phyloP scores from a whole-genome alignment of 2,888 invertebrate genomes.

The Brenthis daphne region DNA sequence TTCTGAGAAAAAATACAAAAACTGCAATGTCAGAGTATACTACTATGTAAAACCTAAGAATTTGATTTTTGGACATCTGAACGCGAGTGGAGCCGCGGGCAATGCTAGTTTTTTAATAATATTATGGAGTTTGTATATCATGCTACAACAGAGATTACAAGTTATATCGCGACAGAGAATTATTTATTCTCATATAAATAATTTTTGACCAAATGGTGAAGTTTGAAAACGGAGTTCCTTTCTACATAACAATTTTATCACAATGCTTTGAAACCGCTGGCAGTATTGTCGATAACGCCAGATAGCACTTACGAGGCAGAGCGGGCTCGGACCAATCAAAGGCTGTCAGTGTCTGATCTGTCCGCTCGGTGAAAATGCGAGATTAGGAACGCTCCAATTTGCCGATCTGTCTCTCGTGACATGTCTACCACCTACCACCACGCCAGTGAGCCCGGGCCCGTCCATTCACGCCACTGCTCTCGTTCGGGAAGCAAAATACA shows the following conservation, averaged over 20 bases:
- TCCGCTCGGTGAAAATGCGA: constrained; percentile 28
- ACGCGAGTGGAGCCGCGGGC: no score
- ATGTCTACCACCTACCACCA: constrained; percentile 11
- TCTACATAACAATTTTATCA: constrained; percentile 5
- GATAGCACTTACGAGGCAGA: background rate
- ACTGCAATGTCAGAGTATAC: no score
- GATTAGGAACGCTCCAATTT: constrained; percentile 31
- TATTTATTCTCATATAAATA: background rate
- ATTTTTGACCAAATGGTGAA: background rate
- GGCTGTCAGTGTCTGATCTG: constrained; percentile 19
- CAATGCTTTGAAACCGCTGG: background rate
- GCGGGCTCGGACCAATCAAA: constrained; percentile 21
- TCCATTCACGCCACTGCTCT: no score
- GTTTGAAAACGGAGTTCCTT: background rate
- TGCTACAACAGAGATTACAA: no score
- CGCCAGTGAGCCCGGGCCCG: background rate
- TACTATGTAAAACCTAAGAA: no score
- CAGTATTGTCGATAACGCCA: constrained; percentile 1
- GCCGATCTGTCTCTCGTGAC: constrained; percentile 26
- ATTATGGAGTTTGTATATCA: no score
- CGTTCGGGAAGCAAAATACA: no score
- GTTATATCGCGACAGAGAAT: no score
- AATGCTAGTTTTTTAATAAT: no score
- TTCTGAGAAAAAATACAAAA: no score
- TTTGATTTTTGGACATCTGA: no score